These are phyloP conservation scores for Hirtodrosophila alboralis DNA, from an alignment of 2,888 invertebrate species.

Conservation along the genomic window DNA sequence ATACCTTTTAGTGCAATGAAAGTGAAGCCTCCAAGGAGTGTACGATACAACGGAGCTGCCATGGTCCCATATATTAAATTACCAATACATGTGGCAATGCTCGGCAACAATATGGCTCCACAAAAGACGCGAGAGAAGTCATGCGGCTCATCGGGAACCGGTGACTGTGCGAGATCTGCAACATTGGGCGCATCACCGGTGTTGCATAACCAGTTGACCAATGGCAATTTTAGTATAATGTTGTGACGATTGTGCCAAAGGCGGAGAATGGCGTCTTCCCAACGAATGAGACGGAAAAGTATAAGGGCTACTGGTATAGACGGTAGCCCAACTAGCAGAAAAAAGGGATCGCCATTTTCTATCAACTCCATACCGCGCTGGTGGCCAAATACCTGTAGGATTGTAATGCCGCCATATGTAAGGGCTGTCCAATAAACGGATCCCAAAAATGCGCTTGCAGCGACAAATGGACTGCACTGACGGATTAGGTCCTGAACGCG, in stretches of 20 bases:
- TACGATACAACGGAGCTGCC: slow-evolving; percentile 94
- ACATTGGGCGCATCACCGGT: slow-evolving; percentile 86
- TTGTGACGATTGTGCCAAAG: slow-evolving; percentile 89
- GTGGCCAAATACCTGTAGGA: slow-evolving; percentile 96
- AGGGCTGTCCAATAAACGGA: slow-evolving; percentile 98
- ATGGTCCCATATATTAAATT: slow-evolving; percentile 94
- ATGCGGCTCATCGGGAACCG: slow-evolving; percentile 89
- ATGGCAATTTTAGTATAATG: slow-evolving; percentile 86
- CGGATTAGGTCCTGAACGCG: slow-evolving; percentile 93
- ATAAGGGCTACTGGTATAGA: slow-evolving; percentile 96
- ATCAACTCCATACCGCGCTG: slow-evolving; percentile 95
- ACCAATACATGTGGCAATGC: slow-evolving; percentile 95
- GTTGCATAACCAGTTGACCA: slow-evolving; percentile 85
- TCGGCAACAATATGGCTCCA: slow-evolving; percentile 96
- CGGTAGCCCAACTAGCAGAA: slow-evolving; percentile 94
- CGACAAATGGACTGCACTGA: slow-evolving; percentile 96
- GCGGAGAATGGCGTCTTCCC: slow-evolving; percentile 95
- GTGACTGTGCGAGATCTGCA: slow-evolving; percentile 85
- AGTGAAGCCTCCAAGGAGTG: slow-evolving; percentile 95
- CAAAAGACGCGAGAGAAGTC: slow-evolving; percentile 95
- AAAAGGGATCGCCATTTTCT: slow-evolving; percentile 96
- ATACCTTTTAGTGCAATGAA: slow-evolving; percentile 96
- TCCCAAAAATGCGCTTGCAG: slow-evolving; percentile 95
- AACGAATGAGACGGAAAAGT: slow-evolving; percentile 96
- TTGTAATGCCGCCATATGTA: slow-evolving; percentile 97